These are phyloP conservation scores for Spicauda simplicius DNA, from an alignment of 2,888 invertebrate species.

Conservation along the genomic window DNA sequence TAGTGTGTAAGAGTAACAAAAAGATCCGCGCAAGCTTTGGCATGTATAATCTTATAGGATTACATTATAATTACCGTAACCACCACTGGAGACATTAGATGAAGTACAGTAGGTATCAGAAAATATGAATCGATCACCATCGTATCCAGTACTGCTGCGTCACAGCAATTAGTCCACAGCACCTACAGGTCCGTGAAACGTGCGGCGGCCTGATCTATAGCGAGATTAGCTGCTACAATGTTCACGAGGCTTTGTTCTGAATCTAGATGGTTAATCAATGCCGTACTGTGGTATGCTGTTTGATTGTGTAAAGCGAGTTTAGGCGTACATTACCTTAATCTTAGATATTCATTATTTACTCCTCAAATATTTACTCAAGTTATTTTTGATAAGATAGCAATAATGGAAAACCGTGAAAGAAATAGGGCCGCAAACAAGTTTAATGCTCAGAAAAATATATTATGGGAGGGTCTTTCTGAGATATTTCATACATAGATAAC, in stretches of 20 bases:
- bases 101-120: too few species aligned
- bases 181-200: conserved; percentile 20
- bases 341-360: background rate
- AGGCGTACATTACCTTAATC: background rate
- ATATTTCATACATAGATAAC: too few species aligned
- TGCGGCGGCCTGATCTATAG: conserved; percentile 9
- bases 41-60: too few species aligned
- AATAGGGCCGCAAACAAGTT: too few species aligned
- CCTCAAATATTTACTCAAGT: background rate
- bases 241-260: conserved; percentile 17
- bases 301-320: conserved; percentile 4
- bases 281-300: conserved; percentile 2
- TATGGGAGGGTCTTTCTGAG: too few species aligned
- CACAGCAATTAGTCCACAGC: conserved; percentile 22
- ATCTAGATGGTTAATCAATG: conserved; percentile 16
- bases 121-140: background rate
- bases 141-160: conserved; percentile 18
- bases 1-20: too few species aligned
- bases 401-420: too few species aligned
- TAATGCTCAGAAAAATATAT: too few species aligned
- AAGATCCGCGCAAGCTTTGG: too few species aligned
- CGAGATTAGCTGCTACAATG: conserved; percentile 13
- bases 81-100: too few species aligned
- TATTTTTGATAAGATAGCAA: too few species aligned
- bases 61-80: too few species aligned